Evolutionary conservation across 2,888 invertebrate genomes (phyloP).

Genomic region (Standfussiana lucernea): DNA sequence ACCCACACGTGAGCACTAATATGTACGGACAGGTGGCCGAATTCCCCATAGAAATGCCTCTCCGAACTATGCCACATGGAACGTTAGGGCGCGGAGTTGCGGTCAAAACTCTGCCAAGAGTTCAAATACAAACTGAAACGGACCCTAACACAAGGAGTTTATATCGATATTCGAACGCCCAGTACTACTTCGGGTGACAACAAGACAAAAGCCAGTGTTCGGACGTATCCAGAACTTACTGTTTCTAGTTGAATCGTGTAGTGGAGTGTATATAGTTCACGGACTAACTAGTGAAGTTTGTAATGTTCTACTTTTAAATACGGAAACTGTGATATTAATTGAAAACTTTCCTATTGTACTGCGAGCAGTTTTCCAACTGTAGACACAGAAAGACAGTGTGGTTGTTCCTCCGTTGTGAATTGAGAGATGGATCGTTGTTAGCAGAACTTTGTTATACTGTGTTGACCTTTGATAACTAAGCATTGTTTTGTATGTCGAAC

Average conservation of each 20-base stretch:
- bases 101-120: conserved; percentile 86
- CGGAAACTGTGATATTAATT: conserved; percentile 90
- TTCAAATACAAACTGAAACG: conserved; percentile 88
- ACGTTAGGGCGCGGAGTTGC: conserved; percentile 87
- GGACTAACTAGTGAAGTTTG: conserved; percentile 78
- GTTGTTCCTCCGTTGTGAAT: conserved; percentile 65
- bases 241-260: conserved; percentile 89
- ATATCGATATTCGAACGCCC: conserved; percentile 92
- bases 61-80: conserved; percentile 88
- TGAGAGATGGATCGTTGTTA: conserved; percentile 65
- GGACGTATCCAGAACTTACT: conserved; percentile 90
- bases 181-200: conserved; percentile 95
- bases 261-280: conserved; percentile 82
- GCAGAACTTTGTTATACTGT: conserved; percentile 60
- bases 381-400: conserved; percentile 75
- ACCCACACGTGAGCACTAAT: conserved; percentile 88
- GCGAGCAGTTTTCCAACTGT: conserved; percentile 79
- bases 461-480: conserved; percentile 65
- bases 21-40: conserved; percentile 90
- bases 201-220: conserved; percentile 90
- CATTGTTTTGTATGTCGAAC: conserved; percentile 63
- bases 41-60: conserved; percentile 90
- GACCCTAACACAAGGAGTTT: conserved; percentile 91
- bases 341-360: conserved; percentile 86
- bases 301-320: conserved; percentile 89